phyloP scores from a whole-genome alignment of 2,797 vertebrate genomes.

The Cirrhinus molitorella region DNA sequence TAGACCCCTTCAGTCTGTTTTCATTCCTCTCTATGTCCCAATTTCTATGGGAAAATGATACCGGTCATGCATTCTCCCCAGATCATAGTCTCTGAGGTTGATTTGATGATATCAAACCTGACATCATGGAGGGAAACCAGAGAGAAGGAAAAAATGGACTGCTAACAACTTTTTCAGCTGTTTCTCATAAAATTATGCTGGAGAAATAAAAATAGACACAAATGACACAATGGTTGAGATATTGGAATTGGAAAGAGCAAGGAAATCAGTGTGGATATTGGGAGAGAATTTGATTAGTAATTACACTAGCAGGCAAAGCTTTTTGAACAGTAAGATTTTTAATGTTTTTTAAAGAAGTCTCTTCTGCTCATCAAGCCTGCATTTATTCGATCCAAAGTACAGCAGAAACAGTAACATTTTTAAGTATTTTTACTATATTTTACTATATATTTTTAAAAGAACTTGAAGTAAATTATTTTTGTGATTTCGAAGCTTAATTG shows the following conservation, averaged over 20 bases:
- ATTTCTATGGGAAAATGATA: slow-evolving; percentile 38
- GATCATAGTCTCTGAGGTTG: slow-evolving; percentile 27
- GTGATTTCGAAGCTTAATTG: too few relatives aligned
- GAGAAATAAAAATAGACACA: neutral
- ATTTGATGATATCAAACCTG: slow-evolving; percentile 22
- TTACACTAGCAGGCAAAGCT: too few relatives aligned
- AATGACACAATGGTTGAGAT: neutral
- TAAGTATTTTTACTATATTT: too few relatives aligned
- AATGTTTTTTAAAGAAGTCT: too few relatives aligned
- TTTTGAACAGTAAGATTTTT: too few relatives aligned
- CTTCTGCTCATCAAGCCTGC: too few relatives aligned
- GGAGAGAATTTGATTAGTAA: too few relatives aligned
- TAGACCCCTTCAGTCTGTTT: slow-evolving; percentile 17
- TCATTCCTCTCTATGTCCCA: slow-evolving; percentile 25
- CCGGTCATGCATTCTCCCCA: neutral
- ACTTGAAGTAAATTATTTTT: too few relatives aligned
- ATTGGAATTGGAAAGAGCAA: neutral
- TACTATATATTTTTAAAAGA: too few relatives aligned
- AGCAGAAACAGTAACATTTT: too few relatives aligned
- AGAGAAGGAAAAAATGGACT: neutral
- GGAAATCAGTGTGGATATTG: too few relatives aligned
- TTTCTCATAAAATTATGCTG: neutral
- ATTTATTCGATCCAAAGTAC: too few relatives aligned
- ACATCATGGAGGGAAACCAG: neutral
- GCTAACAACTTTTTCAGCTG: neutral